Evolutionary conservation across 2,797 vertebrate genomes (phyloP).

Genomic region (Crax fasciolata): DNA sequence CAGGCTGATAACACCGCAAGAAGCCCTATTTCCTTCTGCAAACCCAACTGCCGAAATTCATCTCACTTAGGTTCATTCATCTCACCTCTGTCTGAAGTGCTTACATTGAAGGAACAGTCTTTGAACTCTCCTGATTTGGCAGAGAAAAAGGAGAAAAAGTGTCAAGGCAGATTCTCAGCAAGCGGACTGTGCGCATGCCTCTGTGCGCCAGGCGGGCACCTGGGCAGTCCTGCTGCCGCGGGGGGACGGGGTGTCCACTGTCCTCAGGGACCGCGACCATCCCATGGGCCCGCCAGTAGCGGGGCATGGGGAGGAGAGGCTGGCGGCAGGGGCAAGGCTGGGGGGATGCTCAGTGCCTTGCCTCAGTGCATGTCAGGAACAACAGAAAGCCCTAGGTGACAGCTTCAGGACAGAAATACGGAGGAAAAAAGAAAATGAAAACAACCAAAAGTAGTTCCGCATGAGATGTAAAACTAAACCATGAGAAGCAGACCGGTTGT

Average conservation of each 20-base stretch:
- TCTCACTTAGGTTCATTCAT: not conserved
- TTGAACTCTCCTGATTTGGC: not conserved
- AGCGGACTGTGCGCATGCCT: too few relatives aligned
- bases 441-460: not conserved
- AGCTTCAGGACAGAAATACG: not conserved
- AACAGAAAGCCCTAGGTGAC: not conserved
- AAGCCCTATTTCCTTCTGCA: not conserved
- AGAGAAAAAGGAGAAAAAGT: not conserved
- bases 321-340: not conserved
- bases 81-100: not conserved
- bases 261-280: not conserved
- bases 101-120: not conserved
- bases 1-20: slow-evolving; percentile 17
- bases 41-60: not conserved
- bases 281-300: too few relatives aligned
- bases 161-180: not conserved
- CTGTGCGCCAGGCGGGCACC: too few relatives aligned
- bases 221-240: too few relatives aligned
- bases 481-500: not conserved
- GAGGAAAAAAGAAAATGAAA: not conserved
- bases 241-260: not conserved
- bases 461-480: slow-evolving; percentile 43
- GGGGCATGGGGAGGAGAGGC: not conserved
- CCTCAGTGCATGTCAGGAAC: not conserved
- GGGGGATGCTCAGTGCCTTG: not conserved